Evolutionary conservation across 2,888 invertebrate species (phyloP), one percentile per base, ranked within the genome.

Genomic region (Spisula subtruncata): DNA sequence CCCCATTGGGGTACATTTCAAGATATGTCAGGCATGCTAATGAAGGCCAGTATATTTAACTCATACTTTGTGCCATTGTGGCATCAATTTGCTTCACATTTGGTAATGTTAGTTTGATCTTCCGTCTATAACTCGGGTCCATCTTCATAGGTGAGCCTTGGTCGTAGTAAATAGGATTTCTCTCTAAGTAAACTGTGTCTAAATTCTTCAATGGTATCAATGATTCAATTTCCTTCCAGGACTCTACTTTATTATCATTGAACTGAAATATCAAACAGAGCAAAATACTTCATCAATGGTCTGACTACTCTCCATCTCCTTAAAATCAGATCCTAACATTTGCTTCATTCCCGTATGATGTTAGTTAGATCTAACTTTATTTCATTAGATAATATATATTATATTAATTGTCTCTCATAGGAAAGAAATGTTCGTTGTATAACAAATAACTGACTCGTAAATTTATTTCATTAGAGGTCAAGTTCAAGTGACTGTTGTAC

Each of bases 21-120:
- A n/a, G n/a, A n/a, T n/a, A n/a, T n/a, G n/a, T n/a, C n/a, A n/a
- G n/a, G n/a, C 41, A 41, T 41, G 41, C 41, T 41, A 41, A 41
- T 2, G 41, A 5, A 41, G 41, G 41, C 16, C 51, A 12, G 12
- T 16, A 51, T 8, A 51, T 51, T 25, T 35, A 75, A 16, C 32
- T 79, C 85, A 85, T 85, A n/a, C 85, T 85, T 79, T 92, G 91
- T 35, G 93, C 93, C 88, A 96, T 92, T 14, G 99, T 99, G 14
- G 99, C 99, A 97, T 99, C 99, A 94, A 99, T 98, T 97, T 99
- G 99, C 89, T 98, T 97, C 48, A 99, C 97, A 95, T 98, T 98
- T 0, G 99, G 99, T 32, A 99, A 97, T 0, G 98, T 97, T 88
- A 99, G 97, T 97, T 98, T 99, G 79, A 99, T 97, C 97, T 99